These are phyloP conservation scores for Saturnia japonica DNA, from an alignment of 2,888 invertebrate species.

Conservation along the genomic window DNA sequence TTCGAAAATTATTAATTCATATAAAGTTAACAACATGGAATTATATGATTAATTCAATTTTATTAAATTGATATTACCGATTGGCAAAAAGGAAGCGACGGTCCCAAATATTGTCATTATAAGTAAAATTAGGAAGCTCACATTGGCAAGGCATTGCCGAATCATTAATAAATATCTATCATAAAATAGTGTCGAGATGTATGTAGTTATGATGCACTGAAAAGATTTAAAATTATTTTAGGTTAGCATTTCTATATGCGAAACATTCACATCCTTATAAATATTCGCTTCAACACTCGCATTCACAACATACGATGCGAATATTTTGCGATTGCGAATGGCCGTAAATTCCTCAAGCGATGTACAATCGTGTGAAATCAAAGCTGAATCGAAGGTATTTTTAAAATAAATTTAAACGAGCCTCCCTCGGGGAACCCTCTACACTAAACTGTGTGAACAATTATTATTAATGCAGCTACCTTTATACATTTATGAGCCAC, in stretches of 20 bases:
- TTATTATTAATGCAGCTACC: too few species aligned
- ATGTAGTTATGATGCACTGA: conserved; percentile 75
- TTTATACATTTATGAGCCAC: too few species aligned
- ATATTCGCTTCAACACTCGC: too few species aligned
- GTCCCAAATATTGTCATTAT: conserved; percentile 72
- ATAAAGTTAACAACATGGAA: not conserved
- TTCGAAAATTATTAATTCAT: conserved; percentile 4
- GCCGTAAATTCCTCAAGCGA: too few species aligned
- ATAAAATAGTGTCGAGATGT: conserved; percentile 71
- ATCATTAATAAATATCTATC: conserved; percentile 66
- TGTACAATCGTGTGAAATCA: too few species aligned
- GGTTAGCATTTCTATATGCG: not conserved
- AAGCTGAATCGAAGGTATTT: too few species aligned
- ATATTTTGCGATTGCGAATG: too few species aligned
- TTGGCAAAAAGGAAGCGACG: conserved; percentile 65
- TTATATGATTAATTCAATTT: not conserved
- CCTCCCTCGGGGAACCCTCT: too few species aligned
- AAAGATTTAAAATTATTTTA: conserved; percentile 34
- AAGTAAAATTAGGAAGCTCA: conserved; percentile 73
- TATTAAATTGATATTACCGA: conserved; percentile 49
- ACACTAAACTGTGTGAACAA: too few species aligned
- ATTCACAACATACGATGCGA: too few species aligned
- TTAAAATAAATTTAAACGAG: too few species aligned
- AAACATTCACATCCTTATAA: not conserved
- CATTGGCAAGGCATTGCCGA: conserved; percentile 72